phyloP scores from a whole-genome alignment of 2,888 invertebrate species.

The Apamea epomidion region DNA sequence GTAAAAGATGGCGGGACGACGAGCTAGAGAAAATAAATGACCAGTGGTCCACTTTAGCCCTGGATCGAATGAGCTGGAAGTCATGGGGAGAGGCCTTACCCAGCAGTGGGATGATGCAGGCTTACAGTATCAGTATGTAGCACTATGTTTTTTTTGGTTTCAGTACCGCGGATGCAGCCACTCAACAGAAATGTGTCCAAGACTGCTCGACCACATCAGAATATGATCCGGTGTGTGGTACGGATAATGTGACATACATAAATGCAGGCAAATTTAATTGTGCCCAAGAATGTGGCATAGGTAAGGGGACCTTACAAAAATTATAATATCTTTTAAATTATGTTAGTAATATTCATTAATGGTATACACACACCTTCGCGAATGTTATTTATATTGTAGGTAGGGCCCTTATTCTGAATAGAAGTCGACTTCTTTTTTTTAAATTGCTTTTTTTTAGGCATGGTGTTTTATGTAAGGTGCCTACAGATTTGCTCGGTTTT shows the following conservation, averaged over 20 bases:
- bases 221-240: slow-evolving; percentile 75
- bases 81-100: not conserved
- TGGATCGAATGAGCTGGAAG: not conserved
- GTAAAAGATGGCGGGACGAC: not conserved
- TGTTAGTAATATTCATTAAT: slow-evolving; percentile 1
- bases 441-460: not conserved
- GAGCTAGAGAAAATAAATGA: not conserved
- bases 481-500: not conserved
- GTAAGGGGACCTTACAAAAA: slow-evolving; percentile 63
- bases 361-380: not conserved
- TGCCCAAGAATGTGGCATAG: slow-evolving; percentile 75
- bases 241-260: slow-evolving; percentile 75
- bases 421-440: not conserved
- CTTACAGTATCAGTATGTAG: not conserved
- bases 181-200: slow-evolving; percentile 63
- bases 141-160: not conserved
- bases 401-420: not conserved
- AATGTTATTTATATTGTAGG: not conserved
- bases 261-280: slow-evolving; percentile 76
- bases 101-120: not conserved
- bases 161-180: slow-evolving; percentile 29
- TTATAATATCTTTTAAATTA: not conserved
- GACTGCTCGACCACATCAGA: slow-evolving; percentile 71
- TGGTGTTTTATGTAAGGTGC: not conserved
- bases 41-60: not conserved